Percentiles rank a stretch among this genome's conserved stretches.
These are phyloP conservation scores for Parthenolecanium corni DNA, from an alignment of 2,888 invertebrate species.

Conservation along the genomic window DNA sequence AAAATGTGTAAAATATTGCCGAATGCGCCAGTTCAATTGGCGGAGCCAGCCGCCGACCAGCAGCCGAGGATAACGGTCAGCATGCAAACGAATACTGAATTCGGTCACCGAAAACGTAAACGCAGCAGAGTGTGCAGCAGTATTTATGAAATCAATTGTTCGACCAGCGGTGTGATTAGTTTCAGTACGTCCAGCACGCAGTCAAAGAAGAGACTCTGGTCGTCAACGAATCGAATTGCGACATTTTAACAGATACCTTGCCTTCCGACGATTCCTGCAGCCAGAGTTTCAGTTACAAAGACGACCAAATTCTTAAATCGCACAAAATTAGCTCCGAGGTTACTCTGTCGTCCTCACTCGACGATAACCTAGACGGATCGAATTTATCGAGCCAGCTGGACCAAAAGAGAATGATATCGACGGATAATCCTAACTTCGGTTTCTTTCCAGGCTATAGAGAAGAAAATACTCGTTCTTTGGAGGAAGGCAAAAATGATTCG, in stretches of 20 bases:
- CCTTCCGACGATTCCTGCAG: neutral
- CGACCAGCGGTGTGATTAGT: neutral
- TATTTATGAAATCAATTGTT: neutral
- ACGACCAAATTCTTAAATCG: too few species aligned
- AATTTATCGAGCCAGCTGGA: neutral
- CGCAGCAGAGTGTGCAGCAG: conserved; percentile 1
- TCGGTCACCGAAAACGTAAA: neutral
- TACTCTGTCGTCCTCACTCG: neutral
- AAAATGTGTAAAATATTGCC: conserved; percentile 24
- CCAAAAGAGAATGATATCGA: neutral
- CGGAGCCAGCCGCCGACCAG: neutral
- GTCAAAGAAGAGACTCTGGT: conserved; percentile 6
- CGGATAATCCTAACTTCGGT: too few species aligned
- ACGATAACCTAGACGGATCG: conserved; percentile 3
- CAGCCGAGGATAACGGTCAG: conserved; percentile 14
- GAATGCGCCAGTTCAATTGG: conserved; percentile 1
- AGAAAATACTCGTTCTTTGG: neutral
- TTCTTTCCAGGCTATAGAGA: too few species aligned
- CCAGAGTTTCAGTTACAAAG: neutral
- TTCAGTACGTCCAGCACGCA: conserved; percentile 22
- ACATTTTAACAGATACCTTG: too few species aligned
- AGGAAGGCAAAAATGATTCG: conserved; percentile 12
- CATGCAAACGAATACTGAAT: conserved; percentile 10
- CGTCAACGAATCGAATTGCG: too few species aligned
- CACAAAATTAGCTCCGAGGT: too few species aligned